These are phyloP conservation scores for Aspiorhynchus laticeps DNA, from an alignment of 2,113 vertebrate genomes.

Conservation along the genomic window DNA sequence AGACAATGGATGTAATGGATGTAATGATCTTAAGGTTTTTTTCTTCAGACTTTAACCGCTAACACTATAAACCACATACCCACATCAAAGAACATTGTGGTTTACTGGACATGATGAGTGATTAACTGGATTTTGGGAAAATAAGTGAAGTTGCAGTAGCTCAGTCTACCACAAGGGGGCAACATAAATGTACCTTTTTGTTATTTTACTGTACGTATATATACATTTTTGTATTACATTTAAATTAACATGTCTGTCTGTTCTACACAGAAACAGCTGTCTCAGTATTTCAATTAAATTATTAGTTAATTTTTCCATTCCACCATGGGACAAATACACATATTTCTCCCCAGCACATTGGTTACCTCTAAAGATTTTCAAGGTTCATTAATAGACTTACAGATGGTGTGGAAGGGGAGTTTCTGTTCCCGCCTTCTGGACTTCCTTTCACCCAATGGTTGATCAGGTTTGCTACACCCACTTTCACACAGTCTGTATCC, in stretches of 20 bases:
- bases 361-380: not conserved
- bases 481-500: slow-evolving; percentile 78
- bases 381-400: slow-evolving; percentile 65
- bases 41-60: not conserved
- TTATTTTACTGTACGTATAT: not conserved
- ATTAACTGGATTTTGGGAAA: not conserved
- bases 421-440: slow-evolving; percentile 63
- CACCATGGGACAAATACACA: not conserved
- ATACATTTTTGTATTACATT: not conserved
- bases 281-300: too few species aligned
- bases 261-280: too few species aligned
- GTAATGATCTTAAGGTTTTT: not conserved
- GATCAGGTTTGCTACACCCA: slow-evolving; percentile 78
- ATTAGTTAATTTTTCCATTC: too few species aligned
- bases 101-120: not conserved
- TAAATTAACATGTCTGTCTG: not conserved
- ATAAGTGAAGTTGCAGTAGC: not conserved
- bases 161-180: slow-evolving; percentile 5
- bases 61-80: not conserved
- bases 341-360: not conserved
- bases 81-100: not conserved
- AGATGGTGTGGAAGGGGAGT: slow-evolving; percentile 57
- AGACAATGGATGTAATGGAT: slow-evolving; percentile 6
- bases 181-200: not conserved
- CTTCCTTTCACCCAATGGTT: slow-evolving; percentile 78